Conservation (phyloP, 2,113 vertebrate species). For the Brachypodius melanocephalos region DNA sequence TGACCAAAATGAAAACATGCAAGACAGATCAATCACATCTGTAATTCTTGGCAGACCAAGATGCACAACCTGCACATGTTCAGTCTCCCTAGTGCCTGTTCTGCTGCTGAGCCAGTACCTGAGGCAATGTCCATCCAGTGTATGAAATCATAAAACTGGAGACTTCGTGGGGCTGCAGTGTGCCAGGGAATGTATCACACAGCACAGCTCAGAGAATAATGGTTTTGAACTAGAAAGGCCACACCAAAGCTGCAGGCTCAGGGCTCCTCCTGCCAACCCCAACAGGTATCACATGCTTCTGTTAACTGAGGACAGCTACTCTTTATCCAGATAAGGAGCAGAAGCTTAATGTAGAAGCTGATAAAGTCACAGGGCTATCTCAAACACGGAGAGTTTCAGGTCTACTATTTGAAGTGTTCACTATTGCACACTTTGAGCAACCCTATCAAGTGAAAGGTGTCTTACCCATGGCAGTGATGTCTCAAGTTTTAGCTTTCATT, state of each 20-base stretch:
- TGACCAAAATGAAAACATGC: background rate
- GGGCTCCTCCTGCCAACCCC: background rate
- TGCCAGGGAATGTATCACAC: background rate
- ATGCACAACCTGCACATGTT: background rate
- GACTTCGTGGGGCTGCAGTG: background rate
- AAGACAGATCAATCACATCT: constrained; percentile 13
- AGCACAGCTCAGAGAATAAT: background rate
- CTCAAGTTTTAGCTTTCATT: background rate
- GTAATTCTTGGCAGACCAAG: background rate
- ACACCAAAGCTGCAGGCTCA: background rate
- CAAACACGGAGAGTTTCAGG: background rate
- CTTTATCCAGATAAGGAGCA: background rate
- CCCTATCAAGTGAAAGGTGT: background rate
- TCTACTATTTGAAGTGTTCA: accelerated
- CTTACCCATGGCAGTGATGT: background rate
- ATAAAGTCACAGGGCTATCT: background rate
- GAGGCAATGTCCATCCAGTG: background rate
- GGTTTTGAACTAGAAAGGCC: background rate
- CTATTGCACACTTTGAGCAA: background rate
- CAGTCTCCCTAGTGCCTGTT: background rate
- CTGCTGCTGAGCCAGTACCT: constrained; percentile 4
- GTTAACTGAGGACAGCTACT: background rate
- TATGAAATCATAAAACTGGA: background rate
- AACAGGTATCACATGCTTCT: background rate
- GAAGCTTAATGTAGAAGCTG: background rate